Base-by-base conservation (phyloP, 2,888 invertebrate genomes). In the Papilio protenor region DNA sequence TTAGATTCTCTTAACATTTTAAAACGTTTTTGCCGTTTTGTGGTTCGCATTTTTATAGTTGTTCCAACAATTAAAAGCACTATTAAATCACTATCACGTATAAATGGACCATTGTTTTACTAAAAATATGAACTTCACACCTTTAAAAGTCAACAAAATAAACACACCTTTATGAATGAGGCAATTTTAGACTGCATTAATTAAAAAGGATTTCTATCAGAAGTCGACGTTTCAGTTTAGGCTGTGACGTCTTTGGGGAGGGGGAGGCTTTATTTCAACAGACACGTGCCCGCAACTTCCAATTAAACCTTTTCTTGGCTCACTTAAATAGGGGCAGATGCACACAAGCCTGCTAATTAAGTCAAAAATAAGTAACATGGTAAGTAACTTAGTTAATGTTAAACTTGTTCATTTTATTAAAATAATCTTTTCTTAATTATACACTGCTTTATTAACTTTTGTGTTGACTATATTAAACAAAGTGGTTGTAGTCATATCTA, bases 281-380 rank as follows among this genome's bases (percentile, higher is more conserved):
- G 73, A 73, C 73, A 73, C 77, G 77, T 73, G 77, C 73, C 73
- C 64, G 66, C 66, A 64, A 72, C 72, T 76, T 59, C 69, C 73
- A 76, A 71, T 76, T 69, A 69, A 72, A 74, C 57, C 55, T 73
- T 57, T 70, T 70, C 73, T 57, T 57, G 55, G 59, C 49, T 47
- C 69, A 69, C 69, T 45, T 75, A 69, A 66, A 59, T 18, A 49
- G 45, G 21, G 59, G 72, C 61, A 40, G 76, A 40, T 52, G 72
- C 73, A n/a, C 40, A 57, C 73, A 45, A 73, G 40, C 45, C 21
- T 45, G 45, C 14, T 70, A 76, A 76, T 76, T 76, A 61, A 77
- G 52, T 57, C 33, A 52, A 69, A 77, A 73, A 52, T 23, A 52
- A 12, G 49, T 27, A 49, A 47, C 69, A 70, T 23, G 21, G 40